Conservation (phyloP, 2,113 vertebrate genomes). For the Macroglossus sobrinus region DNA sequence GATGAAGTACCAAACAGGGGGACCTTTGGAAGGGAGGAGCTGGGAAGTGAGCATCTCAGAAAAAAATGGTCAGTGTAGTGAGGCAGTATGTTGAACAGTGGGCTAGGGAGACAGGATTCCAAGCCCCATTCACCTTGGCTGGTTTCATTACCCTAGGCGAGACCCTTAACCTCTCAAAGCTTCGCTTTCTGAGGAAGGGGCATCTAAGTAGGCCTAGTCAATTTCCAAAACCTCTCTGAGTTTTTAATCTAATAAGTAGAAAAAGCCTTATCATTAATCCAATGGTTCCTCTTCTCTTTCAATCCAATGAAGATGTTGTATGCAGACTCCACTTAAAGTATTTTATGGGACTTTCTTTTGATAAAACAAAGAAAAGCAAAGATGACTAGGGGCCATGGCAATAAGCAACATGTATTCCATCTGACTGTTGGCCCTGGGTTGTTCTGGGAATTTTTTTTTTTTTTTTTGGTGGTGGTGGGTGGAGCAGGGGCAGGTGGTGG, state of each 20-base stretch:
- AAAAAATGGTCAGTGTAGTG: not conserved
- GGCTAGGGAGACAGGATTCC: rapidly evolving
- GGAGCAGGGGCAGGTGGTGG: too few species aligned
- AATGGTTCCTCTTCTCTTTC: not conserved
- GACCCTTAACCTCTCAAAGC: not conserved
- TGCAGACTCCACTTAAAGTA: not conserved
- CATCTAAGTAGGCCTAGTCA: not conserved
- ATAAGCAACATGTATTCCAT: not conserved
- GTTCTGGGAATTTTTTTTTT: not conserved
- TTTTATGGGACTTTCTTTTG: not conserved
- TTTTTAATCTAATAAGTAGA: not conserved
- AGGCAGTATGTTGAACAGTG: too few species aligned
- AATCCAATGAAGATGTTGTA: not conserved
- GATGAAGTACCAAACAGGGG: not conserved
- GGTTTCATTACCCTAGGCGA: not conserved
- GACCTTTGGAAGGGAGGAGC: not conserved
- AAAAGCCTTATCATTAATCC: not conserved
- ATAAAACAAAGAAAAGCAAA: constrained; percentile 16
- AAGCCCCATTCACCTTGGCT: too few species aligned
- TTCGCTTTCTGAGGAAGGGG: not conserved
- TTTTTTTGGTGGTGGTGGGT: not conserved
- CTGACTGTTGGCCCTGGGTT: not conserved
- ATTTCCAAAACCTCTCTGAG: not conserved
- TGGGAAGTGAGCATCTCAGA: not conserved
- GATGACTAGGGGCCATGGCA: not conserved